Evolutionary conservation across 2,888 invertebrate species (phyloP).

Genomic region (Drosophila phalerata): DNA sequence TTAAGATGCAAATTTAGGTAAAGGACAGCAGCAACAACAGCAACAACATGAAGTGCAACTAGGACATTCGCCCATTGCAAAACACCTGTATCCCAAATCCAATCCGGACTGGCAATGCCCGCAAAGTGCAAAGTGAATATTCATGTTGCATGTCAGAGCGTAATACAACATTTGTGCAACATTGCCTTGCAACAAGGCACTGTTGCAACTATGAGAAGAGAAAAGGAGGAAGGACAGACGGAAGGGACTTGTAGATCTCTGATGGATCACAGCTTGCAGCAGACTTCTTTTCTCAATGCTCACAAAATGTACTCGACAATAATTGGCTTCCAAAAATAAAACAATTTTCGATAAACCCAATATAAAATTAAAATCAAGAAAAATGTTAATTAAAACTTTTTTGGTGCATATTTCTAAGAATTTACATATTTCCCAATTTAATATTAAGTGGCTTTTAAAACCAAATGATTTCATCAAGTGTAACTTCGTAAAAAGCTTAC

Average conservation of each 20-base stretch:
- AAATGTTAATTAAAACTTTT: conserved; percentile 10
- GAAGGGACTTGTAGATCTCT: conserved; percentile 11
- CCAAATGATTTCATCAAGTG: neutral
- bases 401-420: neutral
- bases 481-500: neutral
- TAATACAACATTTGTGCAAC: conserved; percentile 75
- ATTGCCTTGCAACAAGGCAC: conserved; percentile 7
- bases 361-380: conserved; percentile 8
- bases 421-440: neutral
- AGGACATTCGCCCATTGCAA: conserved; percentile 31
- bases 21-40: conserved; percentile 35
- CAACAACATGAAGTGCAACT: neutral
- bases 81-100: conserved; percentile 78
- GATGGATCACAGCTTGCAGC: conserved; percentile 32
- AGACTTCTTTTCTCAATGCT: conserved; percentile 25
- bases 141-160: conserved; percentile 80
- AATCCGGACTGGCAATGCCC: conserved; percentile 65
- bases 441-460: neutral
- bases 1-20: conserved; percentile 75
- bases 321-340: conserved; percentile 22
- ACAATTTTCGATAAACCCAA: conserved; percentile 9
- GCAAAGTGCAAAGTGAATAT: conserved; percentile 81
- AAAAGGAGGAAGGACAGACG: neutral
- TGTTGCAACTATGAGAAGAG: neutral
- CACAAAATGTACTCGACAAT: conserved; percentile 22